phyloP scores from a whole-genome alignment of 1,140 invertebrate genomes.

The Neotoxoptera formosana region DNA sequence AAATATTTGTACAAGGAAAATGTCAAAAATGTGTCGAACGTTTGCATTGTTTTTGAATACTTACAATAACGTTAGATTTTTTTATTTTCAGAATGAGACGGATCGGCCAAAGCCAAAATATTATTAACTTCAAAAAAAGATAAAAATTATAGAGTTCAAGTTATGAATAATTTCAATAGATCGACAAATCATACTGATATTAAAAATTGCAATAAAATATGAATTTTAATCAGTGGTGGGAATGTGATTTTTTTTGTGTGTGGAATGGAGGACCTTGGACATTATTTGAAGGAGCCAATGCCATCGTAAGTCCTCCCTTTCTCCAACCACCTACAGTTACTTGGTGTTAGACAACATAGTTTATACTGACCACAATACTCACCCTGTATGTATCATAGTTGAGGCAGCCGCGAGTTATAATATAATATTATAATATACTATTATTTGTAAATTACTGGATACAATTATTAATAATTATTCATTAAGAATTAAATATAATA shows the following conservation, averaged over 20 bases:
- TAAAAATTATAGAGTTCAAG: too few relatives aligned
- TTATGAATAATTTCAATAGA: too few relatives aligned
- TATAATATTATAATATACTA: background rate
- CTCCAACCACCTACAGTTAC: background rate
- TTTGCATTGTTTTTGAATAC: too few relatives aligned
- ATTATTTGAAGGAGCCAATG: too few relatives aligned
- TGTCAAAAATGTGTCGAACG: background rate
- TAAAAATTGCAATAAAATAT: background rate
- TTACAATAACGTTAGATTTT: background rate
- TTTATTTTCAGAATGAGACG: background rate
- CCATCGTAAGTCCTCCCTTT: too few relatives aligned
- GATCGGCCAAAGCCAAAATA: background rate
- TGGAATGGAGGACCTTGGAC: too few relatives aligned
- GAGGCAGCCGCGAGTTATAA: background rate
- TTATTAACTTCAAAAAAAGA: background rate
- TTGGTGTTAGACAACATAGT: background rate
- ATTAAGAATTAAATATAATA: background rate
- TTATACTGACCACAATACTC: too few relatives aligned
- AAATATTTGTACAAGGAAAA: background rate
- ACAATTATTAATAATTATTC: background rate
- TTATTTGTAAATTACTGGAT: background rate
- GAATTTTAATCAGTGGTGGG: background rate
- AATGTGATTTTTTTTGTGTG: background rate
- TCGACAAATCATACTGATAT: background rate
- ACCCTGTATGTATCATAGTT: background rate